A percentile compares a stretch with the other conserved stretches of the same genome.
Conservation (phyloP, 37 sponge, comb jelly and placozoan genomes). For the Hormiphora californensis region DNA sequence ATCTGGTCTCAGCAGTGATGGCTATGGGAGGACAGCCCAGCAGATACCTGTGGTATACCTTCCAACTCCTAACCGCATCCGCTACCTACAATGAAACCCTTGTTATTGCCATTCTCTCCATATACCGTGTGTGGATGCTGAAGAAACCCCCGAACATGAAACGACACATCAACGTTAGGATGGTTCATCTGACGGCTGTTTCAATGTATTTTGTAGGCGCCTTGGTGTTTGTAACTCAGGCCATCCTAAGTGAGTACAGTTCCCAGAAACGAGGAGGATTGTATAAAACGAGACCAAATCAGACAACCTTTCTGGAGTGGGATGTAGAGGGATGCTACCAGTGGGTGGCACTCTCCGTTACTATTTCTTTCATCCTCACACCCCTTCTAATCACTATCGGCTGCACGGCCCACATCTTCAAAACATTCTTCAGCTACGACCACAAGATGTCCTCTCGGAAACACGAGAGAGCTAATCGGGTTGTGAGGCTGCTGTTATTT, state of each 20-base stretch:
- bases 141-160: constrained; percentile 6
- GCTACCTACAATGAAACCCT: constrained; percentile 47
- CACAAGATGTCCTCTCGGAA: not conserved
- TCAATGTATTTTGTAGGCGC: not conserved
- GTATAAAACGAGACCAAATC: no score
- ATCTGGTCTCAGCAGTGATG: not conserved
- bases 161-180: not conserved
- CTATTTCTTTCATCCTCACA: not conserved
- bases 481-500: constrained; percentile 29
- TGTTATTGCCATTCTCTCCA: not conserved
- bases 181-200: not conserved
- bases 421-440: constrained; percentile 6
- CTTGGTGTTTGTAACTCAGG: not conserved
- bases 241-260: not conserved
- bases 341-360: not conserved
- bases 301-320: not conserved
- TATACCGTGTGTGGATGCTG: constrained; percentile 35
- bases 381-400: constrained; percentile 7
- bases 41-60: not conserved
- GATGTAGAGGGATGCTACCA: not conserved
- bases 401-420: constrained; percentile 7
- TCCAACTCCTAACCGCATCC: not conserved
- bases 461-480: not conserved
- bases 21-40: not conserved
- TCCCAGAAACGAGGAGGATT: not conserved